Conservation (phyloP, 2,113 vertebrate species). For the Gallinago undulata region DNA sequence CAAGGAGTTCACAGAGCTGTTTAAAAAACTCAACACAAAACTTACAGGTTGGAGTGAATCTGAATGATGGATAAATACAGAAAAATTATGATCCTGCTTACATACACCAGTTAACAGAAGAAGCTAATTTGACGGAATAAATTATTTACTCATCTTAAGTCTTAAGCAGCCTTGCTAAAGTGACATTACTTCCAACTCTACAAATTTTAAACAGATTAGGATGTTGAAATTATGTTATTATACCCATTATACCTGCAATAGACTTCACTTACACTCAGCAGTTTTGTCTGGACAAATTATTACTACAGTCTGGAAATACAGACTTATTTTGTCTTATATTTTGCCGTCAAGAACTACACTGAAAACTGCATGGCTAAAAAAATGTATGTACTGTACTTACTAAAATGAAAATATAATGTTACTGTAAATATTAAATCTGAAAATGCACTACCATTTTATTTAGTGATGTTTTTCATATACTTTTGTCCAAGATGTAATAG, state of each 20-base stretch:
- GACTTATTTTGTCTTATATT: neutral
- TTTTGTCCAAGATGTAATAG: neutral
- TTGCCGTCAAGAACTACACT: neutral
- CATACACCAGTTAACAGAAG: neutral
- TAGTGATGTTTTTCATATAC: neutral
- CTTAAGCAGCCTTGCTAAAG: neutral
- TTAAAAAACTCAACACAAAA: neutral
- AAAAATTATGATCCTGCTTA: neutral
- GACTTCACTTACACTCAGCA: neutral
- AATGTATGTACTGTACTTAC: neutral
- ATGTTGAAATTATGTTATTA: neutral
- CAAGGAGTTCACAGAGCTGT: neutral
- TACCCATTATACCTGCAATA: neutral
- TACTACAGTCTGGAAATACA: neutral
- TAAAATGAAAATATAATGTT: neutral
- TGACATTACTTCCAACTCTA: neutral
- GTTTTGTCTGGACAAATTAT: neutral
- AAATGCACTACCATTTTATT: neutral
- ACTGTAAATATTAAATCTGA: constrained; percentile 13
- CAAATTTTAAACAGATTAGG: neutral
- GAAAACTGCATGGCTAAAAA: neutral
- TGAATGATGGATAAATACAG: neutral
- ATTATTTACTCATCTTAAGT: neutral
- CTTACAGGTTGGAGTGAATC: neutral
- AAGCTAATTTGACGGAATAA: neutral